phyloP scores from a whole-genome alignment of 2,797 vertebrate genomes.

The Phalanger gymnotis region DNA sequence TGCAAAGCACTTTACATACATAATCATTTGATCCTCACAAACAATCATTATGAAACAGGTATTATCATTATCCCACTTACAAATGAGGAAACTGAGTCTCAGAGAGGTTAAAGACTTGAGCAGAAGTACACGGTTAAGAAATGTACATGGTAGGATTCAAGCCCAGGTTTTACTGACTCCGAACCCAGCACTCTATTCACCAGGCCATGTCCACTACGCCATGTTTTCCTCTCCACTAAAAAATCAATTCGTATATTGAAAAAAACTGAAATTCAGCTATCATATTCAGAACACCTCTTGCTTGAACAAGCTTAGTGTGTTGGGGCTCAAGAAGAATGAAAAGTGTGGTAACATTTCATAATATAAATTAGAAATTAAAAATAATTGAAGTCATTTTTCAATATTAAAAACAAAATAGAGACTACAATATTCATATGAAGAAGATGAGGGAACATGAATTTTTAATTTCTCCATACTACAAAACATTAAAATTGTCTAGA shows the following conservation, averaged over 20 bases:
- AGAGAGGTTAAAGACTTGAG: not conserved
- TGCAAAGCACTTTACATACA: not conserved
- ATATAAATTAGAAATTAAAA: not conserved
- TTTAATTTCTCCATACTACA: not conserved
- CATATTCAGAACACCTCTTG: not conserved
- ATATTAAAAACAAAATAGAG: not conserved
- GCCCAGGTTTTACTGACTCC: not conserved
- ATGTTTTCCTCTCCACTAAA: not conserved
- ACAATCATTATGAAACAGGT: not conserved
- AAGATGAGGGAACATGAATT: not conserved
- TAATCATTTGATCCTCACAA: not conserved
- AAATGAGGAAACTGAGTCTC: not conserved
- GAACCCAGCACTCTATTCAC: not conserved
- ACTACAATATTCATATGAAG: not conserved
- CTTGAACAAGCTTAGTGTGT: not conserved
- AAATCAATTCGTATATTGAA: not conserved
- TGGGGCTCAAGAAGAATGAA: not conserved
- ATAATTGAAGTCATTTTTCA: not conserved
- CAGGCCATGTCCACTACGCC: not conserved
- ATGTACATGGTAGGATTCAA: not conserved
- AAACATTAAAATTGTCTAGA: not conserved
- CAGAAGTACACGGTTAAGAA: not conserved
- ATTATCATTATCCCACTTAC: not conserved
- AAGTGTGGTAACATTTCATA: not conserved
- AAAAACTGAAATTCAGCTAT: not conserved